Evolutionary conservation across 2,797 vertebrate genomes (phyloP).

Genomic region (Rhinophrynus dorsalis): DNA sequence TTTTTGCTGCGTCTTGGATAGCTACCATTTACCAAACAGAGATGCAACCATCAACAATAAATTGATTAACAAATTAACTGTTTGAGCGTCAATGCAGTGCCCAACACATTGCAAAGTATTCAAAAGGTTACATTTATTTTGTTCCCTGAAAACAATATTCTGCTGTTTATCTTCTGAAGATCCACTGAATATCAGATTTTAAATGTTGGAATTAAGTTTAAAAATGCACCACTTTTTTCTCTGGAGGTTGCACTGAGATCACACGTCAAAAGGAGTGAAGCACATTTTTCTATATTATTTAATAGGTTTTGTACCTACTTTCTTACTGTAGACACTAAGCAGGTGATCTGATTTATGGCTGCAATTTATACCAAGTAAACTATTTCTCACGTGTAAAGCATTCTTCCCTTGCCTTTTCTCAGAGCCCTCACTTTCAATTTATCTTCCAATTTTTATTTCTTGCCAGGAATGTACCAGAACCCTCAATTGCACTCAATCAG

Average conservation of each 20-base stretch:
- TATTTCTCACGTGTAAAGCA: background rate
- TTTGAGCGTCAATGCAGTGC: too few relatives aligned
- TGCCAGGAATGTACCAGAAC: slow-evolving; percentile 1
- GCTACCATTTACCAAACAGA: too few relatives aligned
- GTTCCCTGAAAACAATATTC: too few relatives aligned
- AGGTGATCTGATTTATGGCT: background rate
- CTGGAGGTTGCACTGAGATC: background rate
- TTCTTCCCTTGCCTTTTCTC: background rate
- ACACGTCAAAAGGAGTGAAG: background rate
- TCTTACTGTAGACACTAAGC: background rate
- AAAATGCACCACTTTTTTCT: too few relatives aligned
- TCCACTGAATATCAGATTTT: too few relatives aligned
- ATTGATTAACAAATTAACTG: too few relatives aligned
- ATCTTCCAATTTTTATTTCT: background rate
- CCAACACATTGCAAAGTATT: too few relatives aligned
- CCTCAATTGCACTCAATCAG: slow-evolving; percentile 1
- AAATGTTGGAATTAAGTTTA: too few relatives aligned
- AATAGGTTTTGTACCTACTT: background rate
- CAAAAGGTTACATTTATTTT: too few relatives aligned
- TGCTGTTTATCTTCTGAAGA: too few relatives aligned
- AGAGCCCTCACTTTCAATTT: background rate
- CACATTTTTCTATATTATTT: background rate
- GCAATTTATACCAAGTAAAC: background rate
- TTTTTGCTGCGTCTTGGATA: too few relatives aligned
- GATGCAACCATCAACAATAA: too few relatives aligned